phyloP scores from a whole-genome alignment of 37 sponge, comb jelly and placozoan genomes.

The Aplysina aerophoba region DNA sequence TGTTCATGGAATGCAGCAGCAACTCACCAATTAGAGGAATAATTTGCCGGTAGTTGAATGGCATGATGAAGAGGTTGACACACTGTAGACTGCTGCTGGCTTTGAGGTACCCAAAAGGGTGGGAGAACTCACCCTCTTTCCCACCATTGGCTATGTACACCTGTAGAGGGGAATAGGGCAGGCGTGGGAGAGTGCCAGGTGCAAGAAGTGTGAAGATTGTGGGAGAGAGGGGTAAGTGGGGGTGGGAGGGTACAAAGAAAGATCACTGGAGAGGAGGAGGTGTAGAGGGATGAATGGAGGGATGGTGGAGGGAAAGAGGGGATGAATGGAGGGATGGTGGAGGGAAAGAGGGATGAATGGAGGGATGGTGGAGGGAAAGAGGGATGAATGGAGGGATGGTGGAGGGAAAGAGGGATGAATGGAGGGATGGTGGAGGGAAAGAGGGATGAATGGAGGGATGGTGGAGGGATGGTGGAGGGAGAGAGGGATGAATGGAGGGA shows the following conservation, averaged over 20 bases:
- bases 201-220: too few relatives aligned
- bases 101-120: constrained; percentile 99
- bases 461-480: too few relatives aligned
- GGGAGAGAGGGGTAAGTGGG: background rate
- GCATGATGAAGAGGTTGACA: constrained; percentile 92
- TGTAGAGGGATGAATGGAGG: background rate
- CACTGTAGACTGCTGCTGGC: constrained; percentile 82
- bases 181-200: too few relatives aligned
- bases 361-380: too few relatives aligned
- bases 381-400: too few relatives aligned
- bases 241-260: background rate
- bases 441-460: too few relatives aligned
- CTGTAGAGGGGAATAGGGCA: constrained; percentile 56
- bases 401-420: too few relatives aligned
- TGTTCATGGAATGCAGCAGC: too few relatives aligned
- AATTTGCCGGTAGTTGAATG: constrained; percentile 89
- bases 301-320: background rate
- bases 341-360: too few relatives aligned
- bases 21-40: constrained; percentile 91
- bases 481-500: too few relatives aligned
- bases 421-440: too few relatives aligned
- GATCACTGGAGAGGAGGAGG: background rate
- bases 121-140: constrained; percentile 55
- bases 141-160: constrained; percentile 81
- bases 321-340: too few relatives aligned